These are phyloP conservation scores for Drosophila saltans DNA, from an alignment of 1,140 invertebrate species.

Conservation along the genomic window DNA sequence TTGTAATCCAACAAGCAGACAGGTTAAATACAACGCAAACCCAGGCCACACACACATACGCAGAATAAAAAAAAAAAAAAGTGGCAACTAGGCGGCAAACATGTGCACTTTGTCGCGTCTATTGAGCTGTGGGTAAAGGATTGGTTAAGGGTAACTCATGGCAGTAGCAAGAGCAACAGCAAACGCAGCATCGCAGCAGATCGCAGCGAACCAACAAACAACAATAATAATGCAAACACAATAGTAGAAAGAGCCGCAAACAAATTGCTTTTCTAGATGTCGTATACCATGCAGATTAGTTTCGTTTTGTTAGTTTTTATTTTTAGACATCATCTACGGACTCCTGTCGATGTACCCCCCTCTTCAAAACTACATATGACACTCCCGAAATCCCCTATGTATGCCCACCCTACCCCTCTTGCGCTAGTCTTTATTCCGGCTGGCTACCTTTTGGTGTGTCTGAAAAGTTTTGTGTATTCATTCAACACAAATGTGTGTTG, in stretches of 20 bases:
- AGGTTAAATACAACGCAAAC: constrained; percentile 82
- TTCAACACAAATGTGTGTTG: constrained; percentile 59
- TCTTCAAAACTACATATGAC: too few relatives aligned
- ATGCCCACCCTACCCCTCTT: neutral
- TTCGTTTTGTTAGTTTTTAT: constrained; percentile 66
- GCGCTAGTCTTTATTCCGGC: neutral
- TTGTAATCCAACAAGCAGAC: constrained; percentile 81
- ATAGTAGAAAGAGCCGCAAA: constrained; percentile 72
- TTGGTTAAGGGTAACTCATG: neutral
- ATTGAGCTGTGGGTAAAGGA: constrained; percentile 5
- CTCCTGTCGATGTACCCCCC: constrained; percentile 3
- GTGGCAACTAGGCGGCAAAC: constrained; percentile 62
- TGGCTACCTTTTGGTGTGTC: constrained; percentile 14
- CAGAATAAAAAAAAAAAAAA: constrained; percentile 39
- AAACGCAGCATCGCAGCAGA: constrained; percentile 32
- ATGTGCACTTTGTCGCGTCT: constrained; percentile 42
- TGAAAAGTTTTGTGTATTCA: constrained; percentile 50
- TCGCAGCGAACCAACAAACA: constrained; percentile 66
- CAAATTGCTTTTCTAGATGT: constrained; percentile 73
- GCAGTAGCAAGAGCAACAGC: constrained; percentile 4
- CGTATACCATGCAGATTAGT: constrained; percentile 75
- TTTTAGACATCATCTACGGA: constrained; percentile 31
- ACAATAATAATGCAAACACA: constrained; percentile 79
- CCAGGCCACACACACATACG: constrained; percentile 58
- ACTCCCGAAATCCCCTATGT: too few relatives aligned